A percentile compares a stretch with the other conserved stretches of the same genome.
These are phyloP conservation scores for Papilio polytes DNA, from an alignment of 1,140 invertebrate genomes.

Conservation along the genomic window DNA sequence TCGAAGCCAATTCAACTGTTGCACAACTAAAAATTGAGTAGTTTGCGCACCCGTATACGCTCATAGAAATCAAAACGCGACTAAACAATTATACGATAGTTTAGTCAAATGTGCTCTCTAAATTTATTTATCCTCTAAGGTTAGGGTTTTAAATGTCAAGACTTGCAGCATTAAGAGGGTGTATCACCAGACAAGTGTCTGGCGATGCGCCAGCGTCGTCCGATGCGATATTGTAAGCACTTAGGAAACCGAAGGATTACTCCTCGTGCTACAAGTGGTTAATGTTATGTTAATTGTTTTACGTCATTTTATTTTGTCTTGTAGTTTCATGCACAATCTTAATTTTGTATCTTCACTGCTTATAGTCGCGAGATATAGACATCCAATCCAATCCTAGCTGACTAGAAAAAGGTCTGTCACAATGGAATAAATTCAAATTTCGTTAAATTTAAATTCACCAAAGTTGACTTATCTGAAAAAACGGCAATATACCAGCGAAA, in stretches of 20 bases:
- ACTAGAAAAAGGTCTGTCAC: no score
- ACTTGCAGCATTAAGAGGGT: background rate
- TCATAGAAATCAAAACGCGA: no score
- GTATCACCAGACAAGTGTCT: conserved; percentile 28
- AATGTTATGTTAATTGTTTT: conserved; percentile 17
- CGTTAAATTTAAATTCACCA: background rate
- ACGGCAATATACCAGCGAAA: background rate
- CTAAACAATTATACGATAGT: no score
- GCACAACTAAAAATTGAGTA: no score
- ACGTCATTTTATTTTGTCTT: conserved; percentile 5
- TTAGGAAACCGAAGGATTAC: conserved; percentile 14
- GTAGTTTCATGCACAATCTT: background rate
- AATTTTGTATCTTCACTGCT: background rate
- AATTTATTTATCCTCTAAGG: background rate
- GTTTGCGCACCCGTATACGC: no score
- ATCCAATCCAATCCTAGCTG: no score
- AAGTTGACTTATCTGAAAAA: background rate
- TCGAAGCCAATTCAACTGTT: no score
- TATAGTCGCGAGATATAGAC: no score
- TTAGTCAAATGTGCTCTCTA: no score
- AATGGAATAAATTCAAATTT: background rate
- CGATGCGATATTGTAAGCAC: conserved; percentile 9
- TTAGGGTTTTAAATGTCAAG: background rate
- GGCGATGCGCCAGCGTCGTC: conserved; percentile 14
- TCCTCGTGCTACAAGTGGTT: conserved; percentile 26